Evolutionary conservation across 2,888 invertebrate genomes (phyloP).

Genomic region (Monoplex corrugatus): DNA sequence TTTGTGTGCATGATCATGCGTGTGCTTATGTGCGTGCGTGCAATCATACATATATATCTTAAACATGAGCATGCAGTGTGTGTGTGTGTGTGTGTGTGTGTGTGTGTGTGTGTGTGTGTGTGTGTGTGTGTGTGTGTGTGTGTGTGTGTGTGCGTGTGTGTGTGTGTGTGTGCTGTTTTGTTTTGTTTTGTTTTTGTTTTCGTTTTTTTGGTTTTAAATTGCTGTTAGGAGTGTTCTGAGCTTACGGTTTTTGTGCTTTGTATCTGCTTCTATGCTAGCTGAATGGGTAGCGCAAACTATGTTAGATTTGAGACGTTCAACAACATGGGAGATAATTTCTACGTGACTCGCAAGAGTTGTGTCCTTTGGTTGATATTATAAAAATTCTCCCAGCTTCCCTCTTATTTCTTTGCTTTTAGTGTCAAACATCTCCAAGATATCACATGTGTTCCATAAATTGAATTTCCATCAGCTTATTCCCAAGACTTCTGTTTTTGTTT

Average conservation of each 20-base stretch:
- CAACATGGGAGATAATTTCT: no score
- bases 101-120: background rate
- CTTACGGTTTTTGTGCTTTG: background rate
- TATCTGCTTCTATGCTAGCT: background rate
- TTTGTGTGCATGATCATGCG: background rate
- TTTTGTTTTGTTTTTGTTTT: background rate
- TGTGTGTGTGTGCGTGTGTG: background rate
- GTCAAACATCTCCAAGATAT: no score
- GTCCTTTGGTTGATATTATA: background rate
- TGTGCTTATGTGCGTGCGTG: background rate
- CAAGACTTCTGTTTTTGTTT: no score
- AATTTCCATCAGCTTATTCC: no score
- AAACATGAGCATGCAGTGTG: background rate
- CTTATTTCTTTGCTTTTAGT: no score
- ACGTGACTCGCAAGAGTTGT: background rate
- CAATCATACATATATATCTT: background rate
- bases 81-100: background rate
- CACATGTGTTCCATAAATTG: no score
- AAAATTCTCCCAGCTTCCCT: no score
- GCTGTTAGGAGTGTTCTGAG: background rate
- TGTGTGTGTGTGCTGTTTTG: background rate
- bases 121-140: background rate
- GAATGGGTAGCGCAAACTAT: no score
- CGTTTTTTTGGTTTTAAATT: background rate
- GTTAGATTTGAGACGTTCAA: no score